Conservation (phyloP, 2,888 invertebrate species). For the Megalurothrips usitatus region DNA sequence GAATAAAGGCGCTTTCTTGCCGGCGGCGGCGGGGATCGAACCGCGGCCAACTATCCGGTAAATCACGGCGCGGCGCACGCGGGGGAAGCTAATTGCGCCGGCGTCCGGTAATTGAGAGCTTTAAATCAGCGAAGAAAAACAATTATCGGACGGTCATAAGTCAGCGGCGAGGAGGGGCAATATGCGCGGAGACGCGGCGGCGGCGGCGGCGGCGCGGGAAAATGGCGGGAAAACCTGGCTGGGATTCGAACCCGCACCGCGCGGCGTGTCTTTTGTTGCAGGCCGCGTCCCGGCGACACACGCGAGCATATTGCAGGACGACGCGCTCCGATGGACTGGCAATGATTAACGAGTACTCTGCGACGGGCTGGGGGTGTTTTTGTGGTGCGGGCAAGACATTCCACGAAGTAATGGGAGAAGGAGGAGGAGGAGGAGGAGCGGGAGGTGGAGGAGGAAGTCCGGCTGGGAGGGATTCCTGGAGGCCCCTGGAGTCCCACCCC, state of each 20-base stretch:
- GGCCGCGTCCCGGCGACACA: not conserved
- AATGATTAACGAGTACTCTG: not conserved
- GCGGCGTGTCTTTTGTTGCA: not conserved
- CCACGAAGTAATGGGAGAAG: not conserved
- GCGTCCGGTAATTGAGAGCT: not conserved
- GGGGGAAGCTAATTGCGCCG: not conserved
- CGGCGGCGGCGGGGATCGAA: no score
- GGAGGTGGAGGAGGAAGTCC: no score
- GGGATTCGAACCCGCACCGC: not conserved
- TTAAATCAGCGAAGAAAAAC: not conserved
- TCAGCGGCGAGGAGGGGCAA: not conserved
- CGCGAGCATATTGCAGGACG: not conserved
- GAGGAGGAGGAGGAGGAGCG: no score
- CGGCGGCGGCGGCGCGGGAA: not conserved
- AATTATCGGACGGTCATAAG: not conserved
- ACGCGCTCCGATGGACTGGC: not conserved
- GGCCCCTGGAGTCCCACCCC: no score
- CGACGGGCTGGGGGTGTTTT: not conserved
- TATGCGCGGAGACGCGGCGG: not conserved
- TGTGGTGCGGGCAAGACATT: not conserved
- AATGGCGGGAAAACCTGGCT: no score
- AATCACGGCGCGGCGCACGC: not conserved
- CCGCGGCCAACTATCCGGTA: not conserved
- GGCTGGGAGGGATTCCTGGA: no score
- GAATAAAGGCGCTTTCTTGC: no score